Conservation (phyloP, 2,113 vertebrate species). For the Siniperca chuatsi region DNA sequence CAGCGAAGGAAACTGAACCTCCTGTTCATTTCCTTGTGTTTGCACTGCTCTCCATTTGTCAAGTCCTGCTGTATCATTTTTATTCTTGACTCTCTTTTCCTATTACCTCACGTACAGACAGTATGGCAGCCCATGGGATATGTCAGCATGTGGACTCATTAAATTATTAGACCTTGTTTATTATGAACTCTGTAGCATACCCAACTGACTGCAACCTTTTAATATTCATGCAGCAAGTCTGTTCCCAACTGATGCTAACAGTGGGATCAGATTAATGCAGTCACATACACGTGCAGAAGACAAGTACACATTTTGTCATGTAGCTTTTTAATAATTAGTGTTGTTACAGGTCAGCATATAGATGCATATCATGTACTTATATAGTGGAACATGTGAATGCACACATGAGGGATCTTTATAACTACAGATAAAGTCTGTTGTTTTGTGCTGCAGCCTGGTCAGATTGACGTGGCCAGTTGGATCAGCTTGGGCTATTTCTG, state of each 20-base stretch:
- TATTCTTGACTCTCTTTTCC: conserved; percentile 50
- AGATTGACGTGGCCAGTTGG: conserved; percentile 49
- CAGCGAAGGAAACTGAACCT: conserved; percentile 2
- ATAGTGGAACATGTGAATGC: neutral
- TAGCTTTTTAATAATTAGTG: conserved; percentile 35
- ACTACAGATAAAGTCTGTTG: conserved; percentile 11
- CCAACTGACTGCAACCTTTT: conserved; percentile 69
- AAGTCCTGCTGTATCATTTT: conserved; percentile 55
- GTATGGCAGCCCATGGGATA: conserved; percentile 68
- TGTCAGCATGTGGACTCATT: conserved; percentile 77
- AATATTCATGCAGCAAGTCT: conserved; percentile 80
- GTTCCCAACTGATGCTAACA: conserved; percentile 64
- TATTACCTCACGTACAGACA: conserved; percentile 56
- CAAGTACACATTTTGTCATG: conserved; percentile 29
- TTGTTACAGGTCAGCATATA: conserved; percentile 11
- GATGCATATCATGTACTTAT: neutral
- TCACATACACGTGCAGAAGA: conserved; percentile 24
- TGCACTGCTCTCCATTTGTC: conserved; percentile 46
- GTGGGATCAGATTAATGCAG: conserved; percentile 56
- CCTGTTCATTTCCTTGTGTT: conserved; percentile 6
- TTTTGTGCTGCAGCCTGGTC: conserved; percentile 28
- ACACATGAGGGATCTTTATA: neutral
- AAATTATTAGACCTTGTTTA: conserved; percentile 82
- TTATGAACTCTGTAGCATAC: conserved; percentile 77
- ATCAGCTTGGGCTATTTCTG: conserved; percentile 64